Percentiles rank a stretch among this genome's conserved stretches.
These are phyloP conservation scores for Hermatobates lingyangjiaoensis DNA, from an alignment of 1,140 invertebrate species.

Conservation along the genomic window DNA sequence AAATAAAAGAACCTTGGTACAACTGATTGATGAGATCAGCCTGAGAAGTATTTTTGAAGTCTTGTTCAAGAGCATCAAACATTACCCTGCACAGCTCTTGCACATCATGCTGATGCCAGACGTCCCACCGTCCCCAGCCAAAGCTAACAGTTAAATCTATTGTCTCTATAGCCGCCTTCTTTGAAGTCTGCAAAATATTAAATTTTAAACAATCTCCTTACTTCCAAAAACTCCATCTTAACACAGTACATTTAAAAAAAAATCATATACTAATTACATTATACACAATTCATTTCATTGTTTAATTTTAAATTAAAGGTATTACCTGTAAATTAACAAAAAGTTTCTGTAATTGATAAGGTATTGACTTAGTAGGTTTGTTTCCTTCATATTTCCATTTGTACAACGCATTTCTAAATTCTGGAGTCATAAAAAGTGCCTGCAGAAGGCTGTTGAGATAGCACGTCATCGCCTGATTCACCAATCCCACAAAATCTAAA, in stretches of 20 bases:
- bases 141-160: constrained; percentile 76
- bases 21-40: constrained; percentile 62
- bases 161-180: constrained; percentile 58
- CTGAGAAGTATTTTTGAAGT: constrained; percentile 68
- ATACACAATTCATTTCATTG: no score
- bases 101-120: constrained; percentile 86
- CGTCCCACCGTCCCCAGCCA: constrained; percentile 78
- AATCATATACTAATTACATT: constrained; percentile 14
- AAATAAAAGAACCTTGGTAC: constrained; percentile 34
- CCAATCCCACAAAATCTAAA: constrained; percentile 62
- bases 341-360: constrained; percentile 71
- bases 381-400: constrained; percentile 64
- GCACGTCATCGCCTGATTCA: constrained; percentile 89
- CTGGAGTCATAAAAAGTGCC: constrained; percentile 84
- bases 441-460: constrained; percentile 82
- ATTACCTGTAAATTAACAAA: constrained; percentile 74
- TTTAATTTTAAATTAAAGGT: no score
- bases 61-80: constrained; percentile 78
- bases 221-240: no score
- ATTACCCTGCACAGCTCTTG: constrained; percentile 80
- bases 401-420: constrained; percentile 79
- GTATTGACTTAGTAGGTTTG: constrained; percentile 46
- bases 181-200: constrained; percentile 38
- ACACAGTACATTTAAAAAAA: no score
- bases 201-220: no score